Percentiles rank a stretch among this genome's conserved stretches.
Evolutionary conservation across 1,140 invertebrate species (phyloP).

Genomic region (Melipona quadrifasciata): DNA sequence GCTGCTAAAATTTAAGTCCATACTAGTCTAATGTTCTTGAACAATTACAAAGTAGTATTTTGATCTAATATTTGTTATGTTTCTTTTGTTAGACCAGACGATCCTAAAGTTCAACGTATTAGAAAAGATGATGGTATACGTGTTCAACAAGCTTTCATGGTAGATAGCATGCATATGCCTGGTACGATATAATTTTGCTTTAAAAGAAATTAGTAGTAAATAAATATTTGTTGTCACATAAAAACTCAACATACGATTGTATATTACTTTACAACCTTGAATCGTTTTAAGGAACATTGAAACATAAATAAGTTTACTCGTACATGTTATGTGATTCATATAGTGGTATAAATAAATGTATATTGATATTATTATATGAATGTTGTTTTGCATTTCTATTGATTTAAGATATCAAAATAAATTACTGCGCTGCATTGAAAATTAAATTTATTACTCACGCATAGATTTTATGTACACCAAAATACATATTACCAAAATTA

Average conservation of each 20-base stretch:
- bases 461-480: background rate
- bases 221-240: background rate
- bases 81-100: slow-evolving; percentile 62
- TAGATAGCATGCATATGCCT: accelerated
- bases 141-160: accelerated
- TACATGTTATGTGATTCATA: background rate
- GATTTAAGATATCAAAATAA: background rate
- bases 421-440: background rate
- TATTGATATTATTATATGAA: background rate
- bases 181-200: background rate
- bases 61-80: background rate
- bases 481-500: background rate
- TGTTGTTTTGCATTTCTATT: background rate
- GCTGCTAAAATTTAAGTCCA: background rate
- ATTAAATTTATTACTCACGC: background rate
- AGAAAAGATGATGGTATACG: background rate
- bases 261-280: too few species aligned
- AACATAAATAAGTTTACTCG: background rate
- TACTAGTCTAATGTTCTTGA: background rate
- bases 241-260: too few species aligned
- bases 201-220: background rate
- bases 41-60: background rate
- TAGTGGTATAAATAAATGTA: background rate
- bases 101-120: slow-evolving; percentile 45
- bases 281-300: background rate